These are phyloP conservation scores for Cebus imitator DNA, from an alignment of 2,113 vertebrate genomes.

Conservation along the genomic window DNA sequence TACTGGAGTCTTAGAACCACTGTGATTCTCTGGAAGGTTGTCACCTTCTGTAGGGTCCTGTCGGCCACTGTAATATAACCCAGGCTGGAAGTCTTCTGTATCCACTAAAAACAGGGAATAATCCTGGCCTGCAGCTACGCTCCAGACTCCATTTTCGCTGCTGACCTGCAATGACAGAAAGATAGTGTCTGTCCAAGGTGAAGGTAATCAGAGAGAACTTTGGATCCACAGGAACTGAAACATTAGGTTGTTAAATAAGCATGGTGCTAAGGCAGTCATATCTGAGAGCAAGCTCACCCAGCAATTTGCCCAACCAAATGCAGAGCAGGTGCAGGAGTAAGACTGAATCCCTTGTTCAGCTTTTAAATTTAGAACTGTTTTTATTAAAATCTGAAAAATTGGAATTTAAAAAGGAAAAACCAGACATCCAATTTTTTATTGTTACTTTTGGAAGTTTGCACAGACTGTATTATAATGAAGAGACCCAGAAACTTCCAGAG, in stretches of 20 bases:
- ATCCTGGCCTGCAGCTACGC: constrained; percentile 90
- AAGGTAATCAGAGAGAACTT: not conserved
- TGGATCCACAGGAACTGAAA: not conserved
- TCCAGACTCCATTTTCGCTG: constrained; percentile 91
- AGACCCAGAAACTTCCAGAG: not conserved
- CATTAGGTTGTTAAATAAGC: not conserved
- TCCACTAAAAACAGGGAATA: constrained; percentile 95
- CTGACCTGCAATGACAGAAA: constrained; percentile 85
- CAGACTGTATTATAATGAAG: not conserved
- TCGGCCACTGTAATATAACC: constrained; percentile 94
- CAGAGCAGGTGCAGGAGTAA: not conserved
- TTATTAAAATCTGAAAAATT: constrained; percentile 29
- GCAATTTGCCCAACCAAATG: not conserved
- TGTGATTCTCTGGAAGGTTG: constrained; percentile 75
- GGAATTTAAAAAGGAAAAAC: constrained; percentile 15
- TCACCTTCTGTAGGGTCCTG: constrained; percentile 83
- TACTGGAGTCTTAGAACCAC: constrained; percentile 87
- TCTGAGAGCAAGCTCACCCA: not conserved
- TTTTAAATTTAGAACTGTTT: constrained; percentile 48
- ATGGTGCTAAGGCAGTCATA: not conserved
- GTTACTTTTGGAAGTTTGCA: not conserved
- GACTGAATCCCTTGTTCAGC: not conserved
- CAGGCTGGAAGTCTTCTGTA: constrained; percentile 95
- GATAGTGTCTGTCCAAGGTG: not conserved
- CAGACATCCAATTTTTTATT: not conserved